Base-by-base conservation (phyloP, 2,113 vertebrate species). In the Condylura cristata region DNA sequence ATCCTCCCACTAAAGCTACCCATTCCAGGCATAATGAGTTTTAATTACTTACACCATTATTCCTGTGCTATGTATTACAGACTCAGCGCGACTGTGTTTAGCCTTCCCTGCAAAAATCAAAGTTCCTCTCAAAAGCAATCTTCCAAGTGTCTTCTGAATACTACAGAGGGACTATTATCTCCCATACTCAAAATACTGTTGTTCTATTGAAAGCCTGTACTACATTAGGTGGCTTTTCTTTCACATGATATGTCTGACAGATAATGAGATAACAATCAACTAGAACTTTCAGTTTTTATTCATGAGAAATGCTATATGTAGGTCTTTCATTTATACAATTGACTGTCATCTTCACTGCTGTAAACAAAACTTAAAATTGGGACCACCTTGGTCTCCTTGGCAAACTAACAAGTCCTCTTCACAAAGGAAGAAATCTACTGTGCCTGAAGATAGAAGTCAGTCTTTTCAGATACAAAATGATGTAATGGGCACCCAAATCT, bases 271-370 rank as follows among this genome's bases (percentile, higher is more conserved):
- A 48, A 81, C 13, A 79, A 26, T 70, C 20, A 58, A 90, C 60
- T 88, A 63, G 75, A 91, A 70, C 24, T 22, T 80, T 56, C 61
- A 88, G 53, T 51, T 70, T 79, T 80, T 88, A 60, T 58, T 90
- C 44, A 71, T 9, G 41, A 92, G 68, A 39, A 39, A 4, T 14
- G 65, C 28, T 70, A n/a, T 41, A 84, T 66, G 71, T 4, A 17
- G 22, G 70, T 41, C n/a, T 4, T 83, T 16, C 30, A 61, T 72
- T 37, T 92, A 9, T 41, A 86, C 9, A 86, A 94, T 4, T 94
- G 20, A 61, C 83, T 79, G 79, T 90, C 75, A 78, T 72, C 20
- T 71, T 79, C 74, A 63, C 26, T 63, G 61, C 30, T 63, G 8
- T 32, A 53, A 53, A 53, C 18, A 53, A 18, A 53, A 53, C 18